phyloP scores from a whole-genome alignment of 2,888 invertebrate species.

The Graphium colonna region DNA sequence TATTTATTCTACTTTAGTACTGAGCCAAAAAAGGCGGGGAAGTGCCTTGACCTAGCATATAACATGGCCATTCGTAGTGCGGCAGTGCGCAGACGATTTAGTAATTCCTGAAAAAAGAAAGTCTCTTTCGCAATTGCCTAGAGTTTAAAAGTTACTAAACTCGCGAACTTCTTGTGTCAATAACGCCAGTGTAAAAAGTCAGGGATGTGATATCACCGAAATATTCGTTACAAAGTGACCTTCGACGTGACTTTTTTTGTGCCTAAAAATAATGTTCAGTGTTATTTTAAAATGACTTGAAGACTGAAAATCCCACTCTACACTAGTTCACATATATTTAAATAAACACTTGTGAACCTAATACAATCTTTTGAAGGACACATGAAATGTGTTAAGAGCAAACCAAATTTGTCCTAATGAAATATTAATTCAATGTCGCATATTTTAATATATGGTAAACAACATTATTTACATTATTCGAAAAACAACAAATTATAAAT shows the following conservation, averaged over 20 bases:
- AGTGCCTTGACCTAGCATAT: slow-evolving; percentile 58
- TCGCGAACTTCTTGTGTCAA: slow-evolving; percentile 18
- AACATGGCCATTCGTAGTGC: slow-evolving; percentile 48
- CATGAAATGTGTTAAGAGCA: too few species aligned
- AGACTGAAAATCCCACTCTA: background rate
- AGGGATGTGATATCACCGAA: slow-evolving; percentile 13
- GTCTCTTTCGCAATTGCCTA: background rate
- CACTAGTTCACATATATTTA: background rate
- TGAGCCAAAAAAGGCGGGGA: slow-evolving; percentile 48
- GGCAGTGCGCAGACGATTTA: slow-evolving; percentile 45
- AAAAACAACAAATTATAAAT: too few species aligned
- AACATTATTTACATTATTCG: too few species aligned
- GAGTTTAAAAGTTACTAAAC: slow-evolving; percentile 1
- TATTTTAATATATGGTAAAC: too few species aligned
- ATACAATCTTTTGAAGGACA: background rate
- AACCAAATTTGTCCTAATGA: background rate
- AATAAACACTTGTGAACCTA: background rate
- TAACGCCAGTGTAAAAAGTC: slow-evolving; percentile 10
- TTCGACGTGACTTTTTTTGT: slow-evolving; percentile 9
- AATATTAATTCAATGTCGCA: background rate
- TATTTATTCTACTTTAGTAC: slow-evolving; percentile 1
- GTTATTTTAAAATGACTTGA: background rate
- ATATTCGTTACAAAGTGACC: slow-evolving; percentile 16
- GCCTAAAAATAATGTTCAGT: slow-evolving; percentile 6
- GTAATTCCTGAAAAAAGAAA: slow-evolving; percentile 30